A percentile compares a stretch with the other conserved stretches of the same genome.
These are phyloP conservation scores for Drosophila suboccidentalis DNA, from an alignment of 2,888 invertebrate species.

Conservation along the genomic window DNA sequence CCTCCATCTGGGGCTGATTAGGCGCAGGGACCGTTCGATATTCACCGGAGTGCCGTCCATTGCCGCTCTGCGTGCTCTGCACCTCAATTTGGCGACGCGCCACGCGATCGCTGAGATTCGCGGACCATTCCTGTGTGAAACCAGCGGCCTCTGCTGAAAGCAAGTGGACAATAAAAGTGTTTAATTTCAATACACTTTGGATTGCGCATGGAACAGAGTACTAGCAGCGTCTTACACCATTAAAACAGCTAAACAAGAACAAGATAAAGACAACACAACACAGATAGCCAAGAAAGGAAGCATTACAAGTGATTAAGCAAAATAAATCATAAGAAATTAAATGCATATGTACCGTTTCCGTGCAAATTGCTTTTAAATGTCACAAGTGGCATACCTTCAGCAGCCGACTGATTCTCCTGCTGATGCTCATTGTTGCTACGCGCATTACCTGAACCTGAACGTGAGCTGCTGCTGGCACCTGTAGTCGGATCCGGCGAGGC, in stretches of 20 bases:
- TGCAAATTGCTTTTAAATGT: constrained; percentile 84
- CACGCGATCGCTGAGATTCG: constrained; percentile 86
- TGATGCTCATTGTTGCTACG: constrained; percentile 52
- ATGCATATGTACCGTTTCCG: constrained; percentile 84
- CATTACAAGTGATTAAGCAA: constrained; percentile 9
- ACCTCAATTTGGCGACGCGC: constrained; percentile 87
- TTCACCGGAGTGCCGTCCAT: constrained; percentile 84
- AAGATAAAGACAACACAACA: neutral
- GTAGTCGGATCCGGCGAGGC: constrained; percentile 58
- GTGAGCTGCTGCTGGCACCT: constrained; percentile 44
- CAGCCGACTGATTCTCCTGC: constrained; percentile 72
- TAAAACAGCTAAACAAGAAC: constrained; percentile 18
- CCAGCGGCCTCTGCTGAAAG: constrained; percentile 84
- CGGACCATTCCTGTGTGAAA: constrained; percentile 89
- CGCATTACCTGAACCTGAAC: constrained; percentile 77
- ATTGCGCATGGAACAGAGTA: constrained; percentile 3
- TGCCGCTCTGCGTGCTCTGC: constrained; percentile 86
- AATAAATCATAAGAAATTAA: constrained; percentile 64
- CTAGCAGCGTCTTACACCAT: constrained; percentile 48
- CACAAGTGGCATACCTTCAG: constrained; percentile 86
- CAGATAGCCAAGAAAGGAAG: constrained; percentile 1
- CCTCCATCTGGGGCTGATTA: constrained; percentile 61
- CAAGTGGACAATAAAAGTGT: neutral
- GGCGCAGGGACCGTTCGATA: constrained; percentile 85
- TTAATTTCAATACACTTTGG: neutral